These are phyloP conservation scores for Mastacembelus armatus DNA, from an alignment of 2,797 vertebrate genomes.

Conservation along the genomic window DNA sequence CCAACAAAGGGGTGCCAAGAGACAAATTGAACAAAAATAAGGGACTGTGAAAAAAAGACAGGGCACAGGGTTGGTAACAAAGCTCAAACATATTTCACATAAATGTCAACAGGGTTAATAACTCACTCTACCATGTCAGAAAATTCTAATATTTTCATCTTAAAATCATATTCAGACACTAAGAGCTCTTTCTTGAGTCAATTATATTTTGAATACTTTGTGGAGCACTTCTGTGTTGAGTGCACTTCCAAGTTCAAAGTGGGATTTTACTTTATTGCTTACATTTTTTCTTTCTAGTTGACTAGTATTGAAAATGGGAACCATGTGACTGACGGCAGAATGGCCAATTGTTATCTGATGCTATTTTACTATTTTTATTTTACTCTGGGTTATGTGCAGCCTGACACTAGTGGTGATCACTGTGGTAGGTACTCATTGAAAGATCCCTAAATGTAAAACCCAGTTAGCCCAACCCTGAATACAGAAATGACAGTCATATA, in stretches of 20 bases:
- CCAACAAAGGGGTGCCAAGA: constrained; percentile 45
- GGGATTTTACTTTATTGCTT: no score
- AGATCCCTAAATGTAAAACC: constrained; percentile 74
- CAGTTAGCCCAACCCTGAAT: constrained; percentile 55
- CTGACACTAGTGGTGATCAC: constrained; percentile 74
- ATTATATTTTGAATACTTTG: neutral
- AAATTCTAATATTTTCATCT: neutral
- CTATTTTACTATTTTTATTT: constrained; percentile 62
- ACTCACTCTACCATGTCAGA: no score
- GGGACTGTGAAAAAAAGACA: neutral
- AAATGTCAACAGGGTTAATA: constrained; percentile 66
- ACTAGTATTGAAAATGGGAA: constrained; percentile 7
- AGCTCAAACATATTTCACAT: constrained; percentile 74
- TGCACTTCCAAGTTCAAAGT: neutral
- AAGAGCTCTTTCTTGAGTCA: neutral
- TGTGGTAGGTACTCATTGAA: constrained; percentile 61
- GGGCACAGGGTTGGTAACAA: constrained; percentile 17
- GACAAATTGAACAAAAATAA: constrained; percentile 15
- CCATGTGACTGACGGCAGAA: constrained; percentile 17
- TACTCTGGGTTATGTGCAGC: constrained; percentile 60
- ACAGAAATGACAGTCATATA: constrained; percentile 64
- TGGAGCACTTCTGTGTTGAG: neutral
- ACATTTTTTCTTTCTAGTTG: neutral
- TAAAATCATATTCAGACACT: neutral
- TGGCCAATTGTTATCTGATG: constrained; percentile 48